These are phyloP conservation scores for Dinomys branickii DNA, from an alignment of 2,113 vertebrate species.

Conservation along the genomic window DNA sequence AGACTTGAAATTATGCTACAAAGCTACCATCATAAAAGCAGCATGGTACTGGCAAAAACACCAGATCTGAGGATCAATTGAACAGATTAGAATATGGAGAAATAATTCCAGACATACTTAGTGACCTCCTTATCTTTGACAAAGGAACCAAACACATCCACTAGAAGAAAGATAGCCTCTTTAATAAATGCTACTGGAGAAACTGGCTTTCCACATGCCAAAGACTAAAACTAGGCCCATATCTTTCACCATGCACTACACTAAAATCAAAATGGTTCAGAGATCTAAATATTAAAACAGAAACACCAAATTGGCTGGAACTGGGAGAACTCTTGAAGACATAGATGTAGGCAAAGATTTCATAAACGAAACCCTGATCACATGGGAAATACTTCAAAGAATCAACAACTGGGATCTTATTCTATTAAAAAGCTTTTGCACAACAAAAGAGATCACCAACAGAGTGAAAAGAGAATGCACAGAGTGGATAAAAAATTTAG, in stretches of 20 bases:
- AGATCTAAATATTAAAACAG: neutral
- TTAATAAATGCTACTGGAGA: neutral
- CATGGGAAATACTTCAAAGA: neutral
- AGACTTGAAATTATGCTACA: neutral
- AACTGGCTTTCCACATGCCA: neutral
- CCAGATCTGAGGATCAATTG: neutral
- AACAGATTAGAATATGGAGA: neutral
- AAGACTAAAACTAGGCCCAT: neutral
- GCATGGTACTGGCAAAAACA: neutral
- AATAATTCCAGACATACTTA: neutral
- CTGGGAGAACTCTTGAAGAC: neutral
- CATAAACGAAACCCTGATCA: neutral
- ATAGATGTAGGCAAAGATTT: neutral
- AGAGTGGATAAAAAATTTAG: neutral
- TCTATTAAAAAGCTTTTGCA: neutral
- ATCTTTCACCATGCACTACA: neutral
- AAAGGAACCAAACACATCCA: neutral
- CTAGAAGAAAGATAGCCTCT: neutral
- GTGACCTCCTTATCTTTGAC: neutral
- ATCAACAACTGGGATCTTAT: neutral
- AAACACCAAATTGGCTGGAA: neutral
- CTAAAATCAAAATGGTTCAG: neutral
- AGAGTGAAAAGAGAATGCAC: neutral
- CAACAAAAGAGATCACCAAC: neutral
- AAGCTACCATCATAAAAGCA: neutral